Base-by-base conservation (phyloP, 2,888 invertebrate genomes). In the Beris morrisii region DNA sequence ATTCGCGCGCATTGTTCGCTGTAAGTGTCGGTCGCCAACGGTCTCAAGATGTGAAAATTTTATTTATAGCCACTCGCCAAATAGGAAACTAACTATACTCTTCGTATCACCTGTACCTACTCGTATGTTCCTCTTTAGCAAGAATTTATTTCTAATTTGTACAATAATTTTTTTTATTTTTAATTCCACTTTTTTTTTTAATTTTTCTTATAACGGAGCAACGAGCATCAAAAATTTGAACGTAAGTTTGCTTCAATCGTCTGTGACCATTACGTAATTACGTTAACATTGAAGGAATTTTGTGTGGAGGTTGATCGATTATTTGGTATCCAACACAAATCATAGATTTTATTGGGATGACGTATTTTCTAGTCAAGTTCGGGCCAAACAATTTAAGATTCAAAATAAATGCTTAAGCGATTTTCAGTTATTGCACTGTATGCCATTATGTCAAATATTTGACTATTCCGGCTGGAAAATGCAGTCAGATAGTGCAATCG, bases 261-360 rank as follows among this genome's bases (percentile, higher is more conserved):
- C 22, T 22, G 22, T 22, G 38, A 7, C 38, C 2, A 5, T 38
- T 38, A 38, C 7, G 38, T 38, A 38, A 38, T 38, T 38, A 38
- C 4, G 38, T 38, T 38, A 38, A 38, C 13, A 30, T 31, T 54
- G 28, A 46, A 46, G 58, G 58, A 59, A 48, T 59, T 59, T 59
- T 58, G 11, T 38, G 59, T 50, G 59, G 59, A 59, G 59, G 59
- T 50, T 61, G 61, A 50, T 61, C 61, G 52, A 61, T 61, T 50
- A 50, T 46, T 61, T 38, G 38, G 9, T 1, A 61, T 22, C 50
- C 50, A 50, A 61, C 50, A 50, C 50, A 50, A 61, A 59, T 59
- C 48, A 32, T 59, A 31, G 38, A 15, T 61, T 32, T 59, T 5
- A 38, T 32, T 28, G 61, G 12, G 22, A 61, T 61, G 61, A 61